Percentiles rank a stretch among this genome's conserved stretches.
These are phyloP conservation scores for Laupala kohalensis DNA, from an alignment of 1,140 invertebrate species.

Conservation along the genomic window DNA sequence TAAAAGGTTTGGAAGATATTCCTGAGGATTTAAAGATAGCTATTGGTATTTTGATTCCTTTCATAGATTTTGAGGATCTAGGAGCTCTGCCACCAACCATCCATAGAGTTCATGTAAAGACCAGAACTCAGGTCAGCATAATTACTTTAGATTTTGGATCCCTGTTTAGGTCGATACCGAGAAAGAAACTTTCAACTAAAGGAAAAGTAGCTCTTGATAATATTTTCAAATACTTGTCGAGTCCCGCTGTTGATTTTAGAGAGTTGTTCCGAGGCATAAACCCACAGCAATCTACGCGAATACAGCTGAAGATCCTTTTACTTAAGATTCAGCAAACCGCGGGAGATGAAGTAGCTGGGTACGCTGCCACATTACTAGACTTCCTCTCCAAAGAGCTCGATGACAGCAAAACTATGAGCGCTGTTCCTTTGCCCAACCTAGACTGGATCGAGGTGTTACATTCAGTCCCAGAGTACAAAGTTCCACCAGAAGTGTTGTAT, in stretches of 20 bases:
- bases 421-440: background rate
- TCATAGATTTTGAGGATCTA: background rate
- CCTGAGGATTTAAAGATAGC: background rate
- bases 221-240: background rate
- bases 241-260: background rate
- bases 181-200: background rate
- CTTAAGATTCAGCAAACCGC: background rate
- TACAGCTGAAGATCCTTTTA: background rate
- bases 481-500: background rate
- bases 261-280: background rate
- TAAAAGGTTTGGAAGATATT: background rate
- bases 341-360: background rate
- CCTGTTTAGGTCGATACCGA: background rate
- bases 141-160: background rate
- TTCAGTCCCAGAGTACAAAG: background rate
- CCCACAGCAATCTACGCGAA: background rate
- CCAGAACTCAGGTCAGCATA: background rate
- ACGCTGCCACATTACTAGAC: background rate
- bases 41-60: background rate
- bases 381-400: background rate
- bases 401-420: background rate
- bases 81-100: background rate
- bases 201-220: background rate
- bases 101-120: background rate
- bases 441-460: conserved; percentile 1